Conservation (phyloP, 2,797 vertebrate species). For the Oreonectes daqikongensis region DNA sequence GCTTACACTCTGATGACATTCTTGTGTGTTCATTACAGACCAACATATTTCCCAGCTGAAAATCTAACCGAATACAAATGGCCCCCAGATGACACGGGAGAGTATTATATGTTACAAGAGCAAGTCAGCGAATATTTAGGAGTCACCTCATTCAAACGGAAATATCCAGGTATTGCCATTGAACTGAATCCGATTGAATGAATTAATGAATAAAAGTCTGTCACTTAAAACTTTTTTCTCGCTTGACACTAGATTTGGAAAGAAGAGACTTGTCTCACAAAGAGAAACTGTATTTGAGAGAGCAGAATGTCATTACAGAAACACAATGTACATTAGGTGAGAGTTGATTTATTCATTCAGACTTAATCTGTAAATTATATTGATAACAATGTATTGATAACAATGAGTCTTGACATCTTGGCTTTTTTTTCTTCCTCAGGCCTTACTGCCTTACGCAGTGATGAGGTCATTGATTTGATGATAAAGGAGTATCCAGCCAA, state of each 20-base stretch:
- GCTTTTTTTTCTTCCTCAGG: conserved; percentile 71
- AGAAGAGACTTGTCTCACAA: conserved; percentile 97
- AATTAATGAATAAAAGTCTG: neutral
- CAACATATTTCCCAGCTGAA: conserved; percentile 96
- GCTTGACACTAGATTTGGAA: conserved; percentile 85
- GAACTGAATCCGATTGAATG: too few species aligned
- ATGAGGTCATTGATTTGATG: conserved; percentile 99
- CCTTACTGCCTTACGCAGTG: conserved; percentile 93
- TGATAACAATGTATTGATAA: too few species aligned
- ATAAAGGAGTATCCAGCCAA: conserved; percentile 98
- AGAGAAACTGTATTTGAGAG: conserved; percentile 96
- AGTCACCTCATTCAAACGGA: conserved; percentile 97
- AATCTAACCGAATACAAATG: conserved; percentile 98
- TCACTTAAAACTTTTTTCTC: neutral
- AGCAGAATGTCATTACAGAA: conserved; percentile 97
- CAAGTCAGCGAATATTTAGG: conserved; percentile 99
- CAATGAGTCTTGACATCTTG: neutral
- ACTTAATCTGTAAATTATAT: neutral
- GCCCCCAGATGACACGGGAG: conserved; percentile 95
- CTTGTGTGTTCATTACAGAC: conserved; percentile 70
- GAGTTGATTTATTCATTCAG: conserved; percentile 8
- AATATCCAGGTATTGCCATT: conserved; percentile 89
- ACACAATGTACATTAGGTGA: conserved; percentile 97
- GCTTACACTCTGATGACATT: neutral
- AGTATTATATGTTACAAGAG: conserved; percentile 98